phyloP scores from a whole-genome alignment of 2,888 invertebrate species.

The Heteropelma amictum region DNA sequence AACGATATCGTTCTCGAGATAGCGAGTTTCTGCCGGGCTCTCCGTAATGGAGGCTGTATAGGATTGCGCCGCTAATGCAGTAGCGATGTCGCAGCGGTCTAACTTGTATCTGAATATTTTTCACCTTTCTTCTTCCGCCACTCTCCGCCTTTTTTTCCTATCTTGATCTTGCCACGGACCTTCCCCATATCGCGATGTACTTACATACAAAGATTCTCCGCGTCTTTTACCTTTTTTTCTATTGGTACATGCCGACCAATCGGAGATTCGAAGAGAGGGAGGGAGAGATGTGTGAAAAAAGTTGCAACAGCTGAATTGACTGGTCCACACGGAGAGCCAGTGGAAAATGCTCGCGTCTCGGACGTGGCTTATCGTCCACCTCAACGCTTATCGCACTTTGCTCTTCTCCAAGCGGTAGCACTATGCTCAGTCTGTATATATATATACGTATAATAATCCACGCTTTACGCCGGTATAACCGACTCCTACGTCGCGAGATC shows the following conservation, averaged over 20 bases:
- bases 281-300: background rate
- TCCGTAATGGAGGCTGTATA: conserved; percentile 76
- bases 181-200: conserved; percentile 56
- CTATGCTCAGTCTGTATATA: background rate
- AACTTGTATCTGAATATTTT: conserved; percentile 60
- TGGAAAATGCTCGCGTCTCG: conserved; percentile 58
- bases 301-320: conserved; percentile 2
- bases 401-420: conserved; percentile 44
- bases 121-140: conserved; percentile 52
- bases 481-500: conserved; percentile 47
- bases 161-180: conserved; percentile 53
- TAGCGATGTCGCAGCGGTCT: conserved; percentile 75
- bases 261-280: background rate
- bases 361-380: conserved; percentile 57
- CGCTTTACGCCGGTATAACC: background rate
- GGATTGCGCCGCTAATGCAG: conserved; percentile 78
- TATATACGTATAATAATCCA: background rate
- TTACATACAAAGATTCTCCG: conserved; percentile 42
- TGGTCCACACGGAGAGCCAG: conserved; percentile 39
- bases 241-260: conserved; percentile 21
- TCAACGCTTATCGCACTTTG: conserved; percentile 50
- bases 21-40: conserved; percentile 64
- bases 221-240: background rate
- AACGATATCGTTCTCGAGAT: conserved; percentile 73
- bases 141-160: conserved; percentile 51